Evolutionary conservation across 2,113 vertebrate species (phyloP).

Genomic region (Blennius ocellaris): DNA sequence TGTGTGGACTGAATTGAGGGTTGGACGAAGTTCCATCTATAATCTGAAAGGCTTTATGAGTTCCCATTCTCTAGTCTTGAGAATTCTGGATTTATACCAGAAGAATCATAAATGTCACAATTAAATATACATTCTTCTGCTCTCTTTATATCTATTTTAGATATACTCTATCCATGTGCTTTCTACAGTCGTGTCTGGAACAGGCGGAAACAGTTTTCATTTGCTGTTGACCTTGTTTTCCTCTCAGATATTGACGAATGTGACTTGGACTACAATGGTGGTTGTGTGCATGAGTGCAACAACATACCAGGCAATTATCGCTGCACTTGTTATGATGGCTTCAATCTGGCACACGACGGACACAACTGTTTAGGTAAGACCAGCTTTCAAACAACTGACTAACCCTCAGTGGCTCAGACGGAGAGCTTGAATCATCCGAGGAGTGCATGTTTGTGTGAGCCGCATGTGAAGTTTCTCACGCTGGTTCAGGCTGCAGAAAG

Average conservation of each 20-base stretch:
- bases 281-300: slow-evolving; percentile 97
- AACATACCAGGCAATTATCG: slow-evolving; percentile 98
- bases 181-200: neutral
- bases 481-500: slow-evolving; percentile 10
- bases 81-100: too few species aligned
- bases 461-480: slow-evolving; percentile 37
- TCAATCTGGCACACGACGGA: slow-evolving; percentile 95
- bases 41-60: too few species aligned
- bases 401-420: neutral
- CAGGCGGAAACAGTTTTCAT: slow-evolving; percentile 22
- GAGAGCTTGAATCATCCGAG: slow-evolving; percentile 9
- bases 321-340: slow-evolving; percentile 96
- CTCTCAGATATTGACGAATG: slow-evolving; percentile 95
- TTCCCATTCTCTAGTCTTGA: too few species aligned
- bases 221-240: slow-evolving; percentile 66
- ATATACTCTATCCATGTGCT: neutral
- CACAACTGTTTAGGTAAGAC: slow-evolving; percentile 97
- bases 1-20: neutral
- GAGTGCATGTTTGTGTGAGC: slow-evolving; percentile 44
- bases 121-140: neutral
- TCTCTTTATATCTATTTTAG: neutral
- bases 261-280: slow-evolving; percentile 92
- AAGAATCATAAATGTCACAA: neutral
- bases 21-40: too few species aligned
- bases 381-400: slow-evolving; percentile 6